A percentile compares a stretch with the other conserved stretches of the same genome.
Evolutionary conservation across 2,113 vertebrate species (phyloP).

Genomic region (Dipodomys spectabilis): DNA sequence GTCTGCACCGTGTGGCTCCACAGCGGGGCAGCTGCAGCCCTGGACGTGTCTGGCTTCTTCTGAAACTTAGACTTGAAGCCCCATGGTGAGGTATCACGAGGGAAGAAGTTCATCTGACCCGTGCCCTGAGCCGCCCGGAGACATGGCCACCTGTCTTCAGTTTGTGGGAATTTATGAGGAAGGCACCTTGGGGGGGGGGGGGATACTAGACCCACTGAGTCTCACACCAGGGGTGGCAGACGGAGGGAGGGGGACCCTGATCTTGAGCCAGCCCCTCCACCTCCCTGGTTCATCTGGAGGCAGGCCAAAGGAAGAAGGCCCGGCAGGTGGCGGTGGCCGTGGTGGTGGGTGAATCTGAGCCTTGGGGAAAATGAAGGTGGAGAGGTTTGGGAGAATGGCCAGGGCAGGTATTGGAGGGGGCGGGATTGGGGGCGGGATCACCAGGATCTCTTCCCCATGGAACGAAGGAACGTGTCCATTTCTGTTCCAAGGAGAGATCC

Average conservation of each 20-base stretch:
- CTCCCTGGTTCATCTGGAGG: not conserved
- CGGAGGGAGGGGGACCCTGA: not conserved
- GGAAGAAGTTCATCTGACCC: no score
- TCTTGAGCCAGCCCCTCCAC: not conserved
- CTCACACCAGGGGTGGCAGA: no score
- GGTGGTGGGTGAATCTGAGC: fast-evolving
- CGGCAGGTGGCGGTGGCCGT: not conserved
- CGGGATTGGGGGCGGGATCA: no score
- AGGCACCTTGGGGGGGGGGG: no score
- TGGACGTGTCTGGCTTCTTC: not conserved
- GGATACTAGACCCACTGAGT: not conserved
- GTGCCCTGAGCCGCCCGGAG: no score
- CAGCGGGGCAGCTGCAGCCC: no score
- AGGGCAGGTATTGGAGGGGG: not conserved
- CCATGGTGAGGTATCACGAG: no score
- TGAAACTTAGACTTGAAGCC: not conserved
- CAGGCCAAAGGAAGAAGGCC: not conserved
- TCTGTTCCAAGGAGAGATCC: not conserved
- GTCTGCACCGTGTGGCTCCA: not conserved
- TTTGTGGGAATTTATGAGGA: no score
- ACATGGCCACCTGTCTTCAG: no score
- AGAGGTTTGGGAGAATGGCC: not conserved
- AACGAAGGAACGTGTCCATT: no score
- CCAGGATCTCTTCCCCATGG: not conserved
- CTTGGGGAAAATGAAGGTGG: not conserved